phyloP scores from a whole-genome alignment of 2,113 vertebrate genomes.

The Neopipo cinnamomea region DNA sequence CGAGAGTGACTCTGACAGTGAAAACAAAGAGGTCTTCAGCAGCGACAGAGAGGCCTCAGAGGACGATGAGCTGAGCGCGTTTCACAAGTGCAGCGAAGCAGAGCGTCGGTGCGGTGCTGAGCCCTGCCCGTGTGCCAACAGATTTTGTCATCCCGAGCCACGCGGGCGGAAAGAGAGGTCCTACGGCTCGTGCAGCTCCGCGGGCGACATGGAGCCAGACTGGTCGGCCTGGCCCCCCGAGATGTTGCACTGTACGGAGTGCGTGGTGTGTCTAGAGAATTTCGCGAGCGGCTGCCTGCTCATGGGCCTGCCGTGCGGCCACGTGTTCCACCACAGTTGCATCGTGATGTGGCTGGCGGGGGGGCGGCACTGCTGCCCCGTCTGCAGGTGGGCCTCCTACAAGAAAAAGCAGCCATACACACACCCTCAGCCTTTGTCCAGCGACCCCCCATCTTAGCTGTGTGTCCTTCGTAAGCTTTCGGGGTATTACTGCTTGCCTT shows the following conservation, averaged over 20 bases:
- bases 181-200: slow-evolving; percentile 10
- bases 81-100: not conserved
- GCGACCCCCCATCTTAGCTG: slow-evolving; percentile 65
- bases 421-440: slow-evolving; percentile 59
- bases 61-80: slow-evolving; percentile 40
- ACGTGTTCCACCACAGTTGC: slow-evolving; percentile 96
- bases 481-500: slow-evolving; percentile 82
- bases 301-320: slow-evolving; percentile 92
- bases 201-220: slow-evolving; percentile 73
- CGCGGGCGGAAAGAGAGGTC: not conserved
- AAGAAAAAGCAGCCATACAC: slow-evolving; percentile 85
- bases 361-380: slow-evolving; percentile 92
- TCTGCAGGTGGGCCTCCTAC: slow-evolving; percentile 95
- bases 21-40: slow-evolving; percentile 57
- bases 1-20: slow-evolving; percentile 77
- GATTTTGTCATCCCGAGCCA: not conserved
- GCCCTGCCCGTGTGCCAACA: slow-evolving; percentile 48
- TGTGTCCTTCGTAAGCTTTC: slow-evolving; percentile 71
- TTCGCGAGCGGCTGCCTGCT: slow-evolving; percentile 84
- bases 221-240: slow-evolving; percentile 85
- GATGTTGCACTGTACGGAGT: slow-evolving; percentile 89
- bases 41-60: slow-evolving; percentile 51
- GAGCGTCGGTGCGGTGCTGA: not conserved
- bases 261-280: slow-evolving; percentile 96
- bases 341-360: slow-evolving; percentile 91